Conservation (phyloP, 64 coral and sea anemone genomes). For the Dendronephthya gigantea region DNA sequence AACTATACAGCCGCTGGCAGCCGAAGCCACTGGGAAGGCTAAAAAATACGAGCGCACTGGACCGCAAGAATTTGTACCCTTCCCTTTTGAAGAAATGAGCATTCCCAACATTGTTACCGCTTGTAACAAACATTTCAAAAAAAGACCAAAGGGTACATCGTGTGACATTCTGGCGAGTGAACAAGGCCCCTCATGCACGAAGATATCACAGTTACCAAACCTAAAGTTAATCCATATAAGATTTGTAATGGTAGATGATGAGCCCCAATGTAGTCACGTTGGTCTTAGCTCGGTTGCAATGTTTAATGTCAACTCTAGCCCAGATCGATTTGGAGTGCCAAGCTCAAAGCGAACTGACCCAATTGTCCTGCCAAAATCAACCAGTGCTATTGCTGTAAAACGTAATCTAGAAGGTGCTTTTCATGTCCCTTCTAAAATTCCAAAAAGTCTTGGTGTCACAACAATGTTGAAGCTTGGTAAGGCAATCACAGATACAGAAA, state of each 20-base stretch:
- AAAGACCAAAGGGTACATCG: neutral
- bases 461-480: neutral
- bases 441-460: neutral
- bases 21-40: neutral
- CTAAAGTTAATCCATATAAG: neutral
- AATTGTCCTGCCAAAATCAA: neutral
- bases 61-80: neutral
- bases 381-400: neutral
- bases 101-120: neutral
- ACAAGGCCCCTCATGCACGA: constrained; percentile 2
- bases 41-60: neutral
- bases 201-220: neutral
- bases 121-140: neutral
- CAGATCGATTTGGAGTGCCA: constrained; percentile 3
- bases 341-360: too few species aligned
- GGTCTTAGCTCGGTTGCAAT: neutral
- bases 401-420: neutral
- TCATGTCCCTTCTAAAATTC: neutral
- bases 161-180: constrained; percentile 2
- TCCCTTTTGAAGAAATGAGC: neutral
- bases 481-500: too few species aligned
- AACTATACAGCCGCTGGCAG: neutral
- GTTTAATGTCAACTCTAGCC: neutral
- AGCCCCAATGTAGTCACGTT: too few species aligned
- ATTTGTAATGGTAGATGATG: neutral